Evolutionary conservation across 2,888 invertebrate species (phyloP).

Genomic region (Stenurella melanura): DNA sequence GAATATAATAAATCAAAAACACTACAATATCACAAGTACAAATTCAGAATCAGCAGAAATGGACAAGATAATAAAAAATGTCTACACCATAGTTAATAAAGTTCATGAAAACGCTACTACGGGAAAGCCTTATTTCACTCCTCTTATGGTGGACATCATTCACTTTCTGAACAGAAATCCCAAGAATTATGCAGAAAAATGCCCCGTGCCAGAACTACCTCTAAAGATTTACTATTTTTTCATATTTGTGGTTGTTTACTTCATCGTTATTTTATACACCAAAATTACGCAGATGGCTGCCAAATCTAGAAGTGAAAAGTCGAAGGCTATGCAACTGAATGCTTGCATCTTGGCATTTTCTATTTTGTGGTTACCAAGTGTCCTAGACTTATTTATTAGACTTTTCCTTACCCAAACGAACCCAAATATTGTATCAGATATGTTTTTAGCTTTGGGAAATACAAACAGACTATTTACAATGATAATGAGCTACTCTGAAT

Average conservation of each 20-base stretch:
- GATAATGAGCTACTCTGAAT: slow-evolving; percentile 54
- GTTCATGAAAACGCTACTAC: slow-evolving; percentile 46
- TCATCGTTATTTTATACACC: slow-evolving; percentile 63
- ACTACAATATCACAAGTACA: slow-evolving; percentile 59
- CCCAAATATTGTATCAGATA: slow-evolving; percentile 61
- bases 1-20: slow-evolving; percentile 58
- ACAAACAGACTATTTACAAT: slow-evolving; percentile 60
- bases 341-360: slow-evolving; percentile 60
- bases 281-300: slow-evolving; percentile 61
- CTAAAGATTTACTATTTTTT: slow-evolving; percentile 65
- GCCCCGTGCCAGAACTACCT: slow-evolving; percentile 48
- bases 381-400: slow-evolving; percentile 65
- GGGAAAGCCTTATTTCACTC: slow-evolving; percentile 44
- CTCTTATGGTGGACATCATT: slow-evolving; percentile 58
- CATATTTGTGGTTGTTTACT: slow-evolving; percentile 63
- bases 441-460: slow-evolving; percentile 64
- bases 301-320: slow-evolving; percentile 46
- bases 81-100: slow-evolving; percentile 65
- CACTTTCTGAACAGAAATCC: slow-evolving; percentile 52
- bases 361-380: slow-evolving; percentile 68
- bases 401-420: slow-evolving; percentile 62
- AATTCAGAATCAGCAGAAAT: slow-evolving; percentile 58
- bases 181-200: slow-evolving; percentile 46
- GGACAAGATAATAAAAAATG: slow-evolving; percentile 62
- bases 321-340: slow-evolving; percentile 56